A percentile compares a stretch with the other conserved stretches of the same genome.
Evolutionary conservation across 2,888 invertebrate genomes (phyloP).

Genomic region (Nephrotoma guestfalica): DNA sequence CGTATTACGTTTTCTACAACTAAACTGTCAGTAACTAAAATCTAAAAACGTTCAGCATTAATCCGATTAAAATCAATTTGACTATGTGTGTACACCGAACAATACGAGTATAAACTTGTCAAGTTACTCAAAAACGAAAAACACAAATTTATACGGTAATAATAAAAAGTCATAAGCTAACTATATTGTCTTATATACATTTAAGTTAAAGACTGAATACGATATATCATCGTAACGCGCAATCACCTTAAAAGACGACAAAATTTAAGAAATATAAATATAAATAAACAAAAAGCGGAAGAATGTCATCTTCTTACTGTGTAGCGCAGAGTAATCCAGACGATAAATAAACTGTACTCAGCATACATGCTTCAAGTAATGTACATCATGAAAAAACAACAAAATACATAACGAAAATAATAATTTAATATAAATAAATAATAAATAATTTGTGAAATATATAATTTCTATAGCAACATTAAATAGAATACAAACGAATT

Average conservation of each 20-base stretch:
- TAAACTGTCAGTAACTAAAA: not conserved
- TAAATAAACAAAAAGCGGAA: not conserved
- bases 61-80: not conserved
- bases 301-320: not conserved
- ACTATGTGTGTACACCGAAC: not conserved
- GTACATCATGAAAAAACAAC: not conserved
- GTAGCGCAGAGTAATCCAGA: not conserved
- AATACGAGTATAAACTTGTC: not conserved
- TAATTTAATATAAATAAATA: not conserved
- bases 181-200: not conserved
- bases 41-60: not conserved
- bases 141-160: too few species aligned
- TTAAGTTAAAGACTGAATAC: not conserved
- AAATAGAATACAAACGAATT: not conserved
- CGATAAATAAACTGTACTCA: not conserved
- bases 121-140: not conserved
- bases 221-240: not conserved
- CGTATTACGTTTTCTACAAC: not conserved
- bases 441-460: not conserved
- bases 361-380: not conserved
- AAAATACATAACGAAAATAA: not conserved
- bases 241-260: not conserved
- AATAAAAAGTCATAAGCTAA: not conserved
- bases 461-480: conserved; percentile 3
- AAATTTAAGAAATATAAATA: not conserved